phyloP scores from a whole-genome alignment of 1,140 invertebrate species.

The Sycophaga agraensis region DNA sequence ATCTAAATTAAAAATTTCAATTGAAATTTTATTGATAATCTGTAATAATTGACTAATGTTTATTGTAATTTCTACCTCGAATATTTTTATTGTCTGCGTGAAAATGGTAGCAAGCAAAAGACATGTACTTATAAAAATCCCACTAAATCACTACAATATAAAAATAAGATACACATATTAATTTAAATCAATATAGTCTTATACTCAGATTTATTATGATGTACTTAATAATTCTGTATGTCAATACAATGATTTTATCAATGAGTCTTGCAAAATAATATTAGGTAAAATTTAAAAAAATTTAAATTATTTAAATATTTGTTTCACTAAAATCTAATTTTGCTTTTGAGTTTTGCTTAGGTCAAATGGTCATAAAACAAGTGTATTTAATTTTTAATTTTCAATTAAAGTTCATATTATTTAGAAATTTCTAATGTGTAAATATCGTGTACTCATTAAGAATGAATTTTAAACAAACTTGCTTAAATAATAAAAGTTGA shows the following conservation, averaged over 20 bases:
- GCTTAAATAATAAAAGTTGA: not conserved
- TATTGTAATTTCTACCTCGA: constrained; percentile 14
- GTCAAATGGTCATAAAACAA: constrained; percentile 25
- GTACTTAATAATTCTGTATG: constrained; percentile 23
- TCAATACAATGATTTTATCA: constrained; percentile 3
- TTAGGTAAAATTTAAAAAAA: too few species aligned
- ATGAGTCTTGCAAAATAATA: too few species aligned
- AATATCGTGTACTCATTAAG: constrained; percentile 21
- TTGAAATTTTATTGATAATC: constrained; percentile 10
- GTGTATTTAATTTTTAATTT: constrained; percentile 11
- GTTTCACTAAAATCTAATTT: not conserved
- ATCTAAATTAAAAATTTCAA: not conserved
- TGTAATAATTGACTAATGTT: not conserved
- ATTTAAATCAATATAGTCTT: not conserved
- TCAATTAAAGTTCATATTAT: not conserved
- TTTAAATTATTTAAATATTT: not conserved
- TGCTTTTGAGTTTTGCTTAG: constrained; percentile 12
- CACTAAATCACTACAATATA: too few species aligned
- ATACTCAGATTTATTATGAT: not conserved
- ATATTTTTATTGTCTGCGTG: too few species aligned
- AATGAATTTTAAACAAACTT: not conserved
- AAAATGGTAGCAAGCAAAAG: too few species aligned
- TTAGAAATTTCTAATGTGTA: constrained; percentile 7
- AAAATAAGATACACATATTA: too few species aligned
- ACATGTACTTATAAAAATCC: too few species aligned